Evolutionary conservation across 1,140 invertebrate species (phyloP), one percentile per base, ranked within the genome.

Genomic region (Geopemphigus sp.): DNA sequence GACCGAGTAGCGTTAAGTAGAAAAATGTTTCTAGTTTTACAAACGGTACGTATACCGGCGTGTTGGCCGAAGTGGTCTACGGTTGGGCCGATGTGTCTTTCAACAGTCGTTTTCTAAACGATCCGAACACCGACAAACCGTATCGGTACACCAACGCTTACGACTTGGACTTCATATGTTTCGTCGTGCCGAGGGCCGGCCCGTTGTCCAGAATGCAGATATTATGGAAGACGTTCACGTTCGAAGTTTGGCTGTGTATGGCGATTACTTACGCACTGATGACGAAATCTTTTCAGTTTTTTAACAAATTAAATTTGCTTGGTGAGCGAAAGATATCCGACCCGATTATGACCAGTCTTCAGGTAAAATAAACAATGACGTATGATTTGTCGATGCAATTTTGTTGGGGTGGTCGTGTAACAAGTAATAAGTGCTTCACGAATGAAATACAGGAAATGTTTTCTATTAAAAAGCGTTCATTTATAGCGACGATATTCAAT

Each of bases 161-260:
- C n/a, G 54, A 32, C 10, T 26, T 76, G n/a, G 72, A 76, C 15
- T 76, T 5, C n/a, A 76, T 76, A 56, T 76, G 72, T 59, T 76
- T 76, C n/a, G 29, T 76, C 3, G 72, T 59, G 29, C 72, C 72
- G 0, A 32, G 15, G 10, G 53, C 72, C 29, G 8, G 57, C 17
- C 2, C 54, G 6, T 15, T 59, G 54, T 45, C 72, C 6, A 76
- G 19, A 45, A 15, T 76, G 5, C 54, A 76, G 3, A 76, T 76
- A 10, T 3, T 76, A n/a, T 76, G 72, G 72, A 76, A 45, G 22
- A 76, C 72, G 14, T 76, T 76, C n/a, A 76, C 54, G 19, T 14
- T 76, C 22, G 72, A 59, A 17, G 72, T 76, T 11, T 76, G 72
- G 72, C 2, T 76, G 32, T 59, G 72, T 1, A 17, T 76, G 32